Base-by-base conservation (phyloP, 1,140 invertebrate species). In the Mylabris phalerata region DNA sequence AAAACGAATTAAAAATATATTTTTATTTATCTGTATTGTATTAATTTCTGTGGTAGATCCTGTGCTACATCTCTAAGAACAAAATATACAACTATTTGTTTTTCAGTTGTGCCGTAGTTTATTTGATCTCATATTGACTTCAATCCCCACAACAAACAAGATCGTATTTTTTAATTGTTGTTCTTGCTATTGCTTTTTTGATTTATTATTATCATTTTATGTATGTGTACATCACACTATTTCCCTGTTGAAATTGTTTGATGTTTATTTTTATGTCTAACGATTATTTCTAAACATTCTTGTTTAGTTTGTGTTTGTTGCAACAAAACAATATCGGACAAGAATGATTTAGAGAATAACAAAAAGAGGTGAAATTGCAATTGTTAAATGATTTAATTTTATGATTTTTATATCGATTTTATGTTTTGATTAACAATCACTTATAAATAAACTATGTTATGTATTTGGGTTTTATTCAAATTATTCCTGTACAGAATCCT, bases 401-500 rank as follows among this genome's bases (percentile, higher is more conserved):
- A 55, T 48, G 39, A 43, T 54, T 41, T 54, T 60, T 60, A 19
- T 50, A 42, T 60, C 48, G 24, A 48, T 51, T 27, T 58, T 44
- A 60, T 52, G 42, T 50, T 61, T 50, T 57, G 55, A 56, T 50
- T 61, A 32, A 57, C 57, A 48, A 61, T 55, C 59, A 61, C 59
- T 41, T 57, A 51, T 54, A 56, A 61, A 61, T 61, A 61, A 61
- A 61, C 51, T 61, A 50, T 56, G 54, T 56, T 61, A 57, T 48
- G 32, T 32, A 32, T 19, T 19, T 19, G 19, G 19, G 19, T 19
- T 19, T 19, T 19, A 19, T 19, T 19, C 1, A 19, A 19, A 19
- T 19, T 19, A 19, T 19, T 19, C 19, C 1, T 19, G 19, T 19
- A 19, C 19, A 19, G 19, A 19, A 19, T 19, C 19, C 19, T 2